Base-by-base conservation (phyloP, 2,888 invertebrate species). In the Venustoraphidia nigricollis region DNA sequence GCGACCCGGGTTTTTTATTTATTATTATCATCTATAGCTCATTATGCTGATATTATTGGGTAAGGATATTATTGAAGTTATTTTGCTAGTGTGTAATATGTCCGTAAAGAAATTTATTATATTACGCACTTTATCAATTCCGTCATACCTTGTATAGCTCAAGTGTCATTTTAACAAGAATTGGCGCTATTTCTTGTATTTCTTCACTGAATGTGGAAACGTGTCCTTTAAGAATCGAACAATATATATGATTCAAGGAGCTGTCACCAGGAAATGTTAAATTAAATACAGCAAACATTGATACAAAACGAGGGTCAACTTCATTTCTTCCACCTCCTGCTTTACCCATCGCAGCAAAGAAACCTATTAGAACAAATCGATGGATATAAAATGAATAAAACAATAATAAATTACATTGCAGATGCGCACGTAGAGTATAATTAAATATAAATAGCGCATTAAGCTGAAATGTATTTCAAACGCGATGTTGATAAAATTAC, bases 281-380 rank as follows among this genome's bases (percentile, higher is more conserved):
- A 66, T 92, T 92, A 67, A 84, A 87, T 1, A 84, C 80, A 1
- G 85, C 81, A 69, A 93, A 94, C 77, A 89, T 83, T 0, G 93
- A 92, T 57, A 93, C 77, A 62, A 94, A 95, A 51, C 94, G 76
- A 0, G 89, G 84, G 66, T 94, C 93, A 10, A 93, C 87, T 58
- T 86, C 87, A 61, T 91, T 92, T 54, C 91, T 76, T 1, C 92
- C 91, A 10, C 92, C 92, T 1, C 91, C 92, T 13, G 91, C 83
- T 57, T 83, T 81, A 3, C 88, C 88, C 89, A 90, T 89, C 2
- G 88, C 83, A 0, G 85, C 84, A 47, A 89, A 70, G 61, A 83
- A 90, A 34, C 77, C 82, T 66, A 62, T 50, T 50, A 49, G 11
- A 4, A 13, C 42, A 13, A 47, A 42, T 36, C 9, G 13, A 11